Conservation (phyloP, 2,797 vertebrate species). For the Phoxinus dragarum region DNA sequence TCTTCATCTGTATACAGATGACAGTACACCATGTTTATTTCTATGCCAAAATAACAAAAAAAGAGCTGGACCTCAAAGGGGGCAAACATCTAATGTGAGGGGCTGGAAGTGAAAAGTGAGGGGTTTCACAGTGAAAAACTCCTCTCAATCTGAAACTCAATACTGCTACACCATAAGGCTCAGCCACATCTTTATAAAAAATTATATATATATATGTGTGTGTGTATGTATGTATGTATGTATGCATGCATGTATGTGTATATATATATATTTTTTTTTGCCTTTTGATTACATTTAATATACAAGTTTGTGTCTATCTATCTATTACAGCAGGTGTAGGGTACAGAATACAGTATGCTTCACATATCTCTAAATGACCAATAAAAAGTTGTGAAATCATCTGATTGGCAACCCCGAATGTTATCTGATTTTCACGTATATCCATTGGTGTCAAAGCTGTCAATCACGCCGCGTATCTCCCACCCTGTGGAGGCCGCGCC, state of each 20-base stretch:
- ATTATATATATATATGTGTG: neutral
- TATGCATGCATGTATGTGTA: neutral
- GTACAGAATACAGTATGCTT: neutral
- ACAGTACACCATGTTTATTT: conserved; percentile 13
- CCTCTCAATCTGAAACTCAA: neutral
- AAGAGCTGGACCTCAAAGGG: neutral
- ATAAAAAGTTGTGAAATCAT: too few species aligned
- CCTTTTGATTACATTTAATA: neutral
- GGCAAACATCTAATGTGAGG: neutral
- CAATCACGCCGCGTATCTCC: too few species aligned
- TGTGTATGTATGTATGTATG: too few species aligned
- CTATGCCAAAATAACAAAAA: neutral
- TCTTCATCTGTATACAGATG: conserved; percentile 46
- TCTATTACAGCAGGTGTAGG: neutral
- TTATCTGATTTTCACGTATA: too few species aligned
- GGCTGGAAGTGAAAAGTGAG: neutral
- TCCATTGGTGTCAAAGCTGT: too few species aligned
- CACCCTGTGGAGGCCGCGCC: too few species aligned
- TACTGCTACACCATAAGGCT: neutral
- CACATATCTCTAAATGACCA: too few species aligned
- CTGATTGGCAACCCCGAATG: too few species aligned
- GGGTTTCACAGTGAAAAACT: neutral
- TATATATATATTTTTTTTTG: neutral
- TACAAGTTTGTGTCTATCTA: neutral
- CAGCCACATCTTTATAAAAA: neutral